Evolutionary conservation across 2,113 vertebrate species (phyloP), one percentile per base, ranked within the genome.

Genomic region (Formicarius rufipectus): DNA sequence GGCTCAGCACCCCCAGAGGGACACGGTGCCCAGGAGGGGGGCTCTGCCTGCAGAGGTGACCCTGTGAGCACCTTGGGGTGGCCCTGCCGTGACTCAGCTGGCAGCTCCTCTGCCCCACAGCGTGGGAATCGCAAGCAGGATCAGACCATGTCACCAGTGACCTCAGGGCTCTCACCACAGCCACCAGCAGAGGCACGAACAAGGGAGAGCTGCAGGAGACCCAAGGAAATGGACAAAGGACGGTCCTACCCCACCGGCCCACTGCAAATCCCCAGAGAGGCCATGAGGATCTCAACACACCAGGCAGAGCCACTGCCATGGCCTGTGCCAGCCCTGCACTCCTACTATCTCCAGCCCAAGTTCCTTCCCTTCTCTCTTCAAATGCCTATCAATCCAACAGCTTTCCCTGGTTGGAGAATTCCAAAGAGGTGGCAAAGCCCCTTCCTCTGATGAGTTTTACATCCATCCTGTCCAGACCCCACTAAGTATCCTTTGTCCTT

Each of bases 221-320:
- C 31, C 40, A 2, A 0, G 9, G 64, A 40, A 56, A 28, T 0
- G 0, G 42, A 24, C 0, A 1, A 1, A 33, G 9, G 35, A 63
- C 0, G 5, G n/a, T n/a, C 21, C 12, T 62, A 4, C 14, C 23
- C n/a, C 6, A 5, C 0, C 39, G 27, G 79, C n/a, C 56, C 58
- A 8, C 12, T 4, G 19, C 0, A 9, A 49, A 31, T 10, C 23
- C 23, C 35, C 22, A 16, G 5, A 1, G 4, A 27, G 66, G 18
- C 16, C 1, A 6, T 55, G 33, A 6, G 23, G 30, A 74, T 44
- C 12, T 8, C 5, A 1, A 1, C 0, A 0, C 4, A 0, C 7
- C 0, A 0, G 33, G 33, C 35, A 5, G 14, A 35, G 55, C 33
- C 45, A 6, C 24, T 14, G 37, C 40, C 42, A 3, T 0, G 0